A percentile compares a stretch with the other conserved stretches of the same genome.
Evolutionary conservation across 37 sponge, comb jelly and placozoan genomes (phyloP).

Genomic region (Beroe forskalii): DNA sequence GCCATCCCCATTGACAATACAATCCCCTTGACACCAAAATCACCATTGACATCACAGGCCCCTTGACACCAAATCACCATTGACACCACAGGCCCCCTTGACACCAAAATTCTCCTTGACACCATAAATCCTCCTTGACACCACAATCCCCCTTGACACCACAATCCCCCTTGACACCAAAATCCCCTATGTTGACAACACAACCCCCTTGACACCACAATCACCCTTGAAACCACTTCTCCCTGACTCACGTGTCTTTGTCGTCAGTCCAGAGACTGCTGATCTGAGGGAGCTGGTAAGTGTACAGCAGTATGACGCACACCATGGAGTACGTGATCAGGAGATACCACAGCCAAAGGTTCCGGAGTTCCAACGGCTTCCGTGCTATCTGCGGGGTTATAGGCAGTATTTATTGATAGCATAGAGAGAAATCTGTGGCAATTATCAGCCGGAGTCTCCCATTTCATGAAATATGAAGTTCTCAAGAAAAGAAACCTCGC

Average conservation of each 20-base stretch:
- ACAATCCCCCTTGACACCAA: not conserved
- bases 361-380: constrained; percentile 16
- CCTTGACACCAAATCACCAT: no score
- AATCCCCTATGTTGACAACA: not conserved
- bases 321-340: constrained; percentile 23
- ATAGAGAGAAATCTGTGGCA: not conserved
- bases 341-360: constrained; percentile 35
- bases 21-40: no score
- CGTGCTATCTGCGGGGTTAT: not conserved
- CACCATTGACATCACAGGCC: no score
- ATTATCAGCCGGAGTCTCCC: no score
- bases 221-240: not conserved
- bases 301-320: constrained; percentile 26
- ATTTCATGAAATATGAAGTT: no score
- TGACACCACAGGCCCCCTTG: no score
- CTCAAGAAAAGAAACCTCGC: no score
- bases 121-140: constrained; percentile 1
- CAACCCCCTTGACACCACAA: not conserved
- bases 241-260: not conserved
- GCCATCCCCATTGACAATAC: no score
- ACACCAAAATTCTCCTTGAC: no score
- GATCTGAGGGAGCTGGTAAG: constrained; percentile 39
- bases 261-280: constrained; percentile 30
- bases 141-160: not conserved
- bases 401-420: no score